phyloP scores from a whole-genome alignment of 2,113 vertebrate species.

The Sturnira hondurensis region DNA sequence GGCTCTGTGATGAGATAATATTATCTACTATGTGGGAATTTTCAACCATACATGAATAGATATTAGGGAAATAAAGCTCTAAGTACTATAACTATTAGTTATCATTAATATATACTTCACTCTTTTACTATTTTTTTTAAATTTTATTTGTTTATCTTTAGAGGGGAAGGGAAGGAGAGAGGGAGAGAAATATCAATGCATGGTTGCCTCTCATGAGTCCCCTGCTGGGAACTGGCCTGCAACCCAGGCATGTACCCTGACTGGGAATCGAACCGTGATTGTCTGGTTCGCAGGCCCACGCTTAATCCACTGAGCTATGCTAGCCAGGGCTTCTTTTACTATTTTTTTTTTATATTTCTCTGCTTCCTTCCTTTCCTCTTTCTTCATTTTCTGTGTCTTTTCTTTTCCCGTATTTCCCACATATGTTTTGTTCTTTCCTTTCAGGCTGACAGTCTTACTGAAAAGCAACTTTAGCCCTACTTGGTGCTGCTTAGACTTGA shows the following conservation, averaged over 20 bases:
- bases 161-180: no score
- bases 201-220: no score
- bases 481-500: not conserved
- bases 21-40: not conserved
- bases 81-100: not conserved
- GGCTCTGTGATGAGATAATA: not conserved
- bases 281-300: no score
- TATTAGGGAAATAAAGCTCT: not conserved
- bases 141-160: no score
- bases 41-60: not conserved
- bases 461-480: not conserved
- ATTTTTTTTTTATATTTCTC: not conserved
- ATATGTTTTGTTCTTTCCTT: not conserved
- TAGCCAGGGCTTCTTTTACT: no score
- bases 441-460: not conserved
- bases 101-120: not conserved
- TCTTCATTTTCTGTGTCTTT: not conserved
- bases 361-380: not conserved
- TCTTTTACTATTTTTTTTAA: not conserved
- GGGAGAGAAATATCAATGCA: no score
- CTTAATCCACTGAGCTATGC: no score
- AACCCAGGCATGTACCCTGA: no score
- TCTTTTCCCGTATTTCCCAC: not conserved
- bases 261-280: no score
- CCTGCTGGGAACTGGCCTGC: no score